A percentile compares a stretch with the other conserved stretches of the same genome.
Evolutionary conservation across 1,140 invertebrate genomes (phyloP).

Genomic region (Limonius californicus): DNA sequence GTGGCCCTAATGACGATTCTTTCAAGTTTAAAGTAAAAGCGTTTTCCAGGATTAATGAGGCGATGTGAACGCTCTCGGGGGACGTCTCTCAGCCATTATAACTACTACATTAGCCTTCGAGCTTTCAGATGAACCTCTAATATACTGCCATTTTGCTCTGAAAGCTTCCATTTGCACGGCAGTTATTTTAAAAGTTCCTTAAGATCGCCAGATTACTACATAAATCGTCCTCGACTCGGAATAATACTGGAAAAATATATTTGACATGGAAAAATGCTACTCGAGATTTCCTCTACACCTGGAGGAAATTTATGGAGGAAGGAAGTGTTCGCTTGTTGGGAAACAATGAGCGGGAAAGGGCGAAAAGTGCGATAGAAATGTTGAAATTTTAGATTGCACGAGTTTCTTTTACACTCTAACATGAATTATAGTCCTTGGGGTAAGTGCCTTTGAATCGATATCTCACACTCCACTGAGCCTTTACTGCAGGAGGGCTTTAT

Average conservation of each 20-base stretch:
- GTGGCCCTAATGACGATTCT: constrained; percentile 25
- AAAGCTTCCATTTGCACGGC: neutral
- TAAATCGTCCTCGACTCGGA: neutral
- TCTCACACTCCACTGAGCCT: neutral
- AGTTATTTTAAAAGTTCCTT: neutral
- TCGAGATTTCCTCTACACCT: neutral
- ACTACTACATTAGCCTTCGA: constrained; percentile 24
- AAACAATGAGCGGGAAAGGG: neutral
- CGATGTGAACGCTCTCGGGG: constrained; percentile 21
- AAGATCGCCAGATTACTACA: neutral
- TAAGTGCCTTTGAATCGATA: constrained; percentile 1
- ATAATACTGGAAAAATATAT: neutral
- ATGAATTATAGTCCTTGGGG: neutral
- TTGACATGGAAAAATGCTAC: neutral
- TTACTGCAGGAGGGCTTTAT: neutral
- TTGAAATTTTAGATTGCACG: neutral
- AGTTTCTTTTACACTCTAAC: neutral
- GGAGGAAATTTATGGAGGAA: neutral
- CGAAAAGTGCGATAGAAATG: neutral
- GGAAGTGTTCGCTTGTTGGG: neutral
- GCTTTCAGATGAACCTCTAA: constrained; percentile 19
- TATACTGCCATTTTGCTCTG: neutral
- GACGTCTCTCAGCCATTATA: constrained; percentile 22
- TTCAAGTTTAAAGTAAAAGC: constrained; percentile 23
- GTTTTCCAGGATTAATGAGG: constrained; percentile 24